phyloP scores from a whole-genome alignment of 2,888 invertebrate species.

The Pseudanteris insignis region DNA sequence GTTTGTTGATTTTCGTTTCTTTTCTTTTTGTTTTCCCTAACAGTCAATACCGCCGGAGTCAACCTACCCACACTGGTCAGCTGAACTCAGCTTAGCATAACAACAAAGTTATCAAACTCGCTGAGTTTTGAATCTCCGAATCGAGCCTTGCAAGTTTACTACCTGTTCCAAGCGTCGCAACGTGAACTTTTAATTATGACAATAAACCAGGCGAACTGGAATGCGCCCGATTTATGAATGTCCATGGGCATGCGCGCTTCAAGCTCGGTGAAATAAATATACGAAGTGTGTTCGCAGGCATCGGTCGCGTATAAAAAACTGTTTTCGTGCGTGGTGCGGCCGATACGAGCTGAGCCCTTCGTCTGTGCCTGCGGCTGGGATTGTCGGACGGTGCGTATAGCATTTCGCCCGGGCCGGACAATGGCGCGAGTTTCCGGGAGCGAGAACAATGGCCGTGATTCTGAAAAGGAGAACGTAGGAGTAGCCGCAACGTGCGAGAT shows the following conservation, averaged over 20 bases:
- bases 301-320: slow-evolving; percentile 12
- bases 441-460: slow-evolving; percentile 39
- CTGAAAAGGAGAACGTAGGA: slow-evolving; percentile 40
- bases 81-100: too few species aligned
- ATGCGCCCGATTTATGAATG: too few species aligned
- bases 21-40: too few species aligned
- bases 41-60: too few species aligned
- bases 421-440: slow-evolving; percentile 44
- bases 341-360: slow-evolving; percentile 20
- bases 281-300: slow-evolving; percentile 16
- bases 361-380: slow-evolving; percentile 9
- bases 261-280: slow-evolving; percentile 17
- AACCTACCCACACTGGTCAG: too few species aligned
- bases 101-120: too few species aligned
- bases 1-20: too few species aligned
- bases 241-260: slow-evolving; percentile 10
- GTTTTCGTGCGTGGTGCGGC: slow-evolving; percentile 14
- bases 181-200: too few species aligned
- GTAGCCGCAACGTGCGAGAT: slow-evolving; percentile 31
- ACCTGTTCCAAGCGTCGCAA: too few species aligned
- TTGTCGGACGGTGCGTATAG: slow-evolving; percentile 14
- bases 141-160: too few species aligned
- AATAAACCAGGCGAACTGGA: too few species aligned
- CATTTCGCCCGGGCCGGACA: slow-evolving; percentile 41
- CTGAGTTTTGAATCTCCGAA: too few species aligned